Base-by-base conservation (phyloP, 2,113 vertebrate species). In the Pygoscelis antarcticus region DNA sequence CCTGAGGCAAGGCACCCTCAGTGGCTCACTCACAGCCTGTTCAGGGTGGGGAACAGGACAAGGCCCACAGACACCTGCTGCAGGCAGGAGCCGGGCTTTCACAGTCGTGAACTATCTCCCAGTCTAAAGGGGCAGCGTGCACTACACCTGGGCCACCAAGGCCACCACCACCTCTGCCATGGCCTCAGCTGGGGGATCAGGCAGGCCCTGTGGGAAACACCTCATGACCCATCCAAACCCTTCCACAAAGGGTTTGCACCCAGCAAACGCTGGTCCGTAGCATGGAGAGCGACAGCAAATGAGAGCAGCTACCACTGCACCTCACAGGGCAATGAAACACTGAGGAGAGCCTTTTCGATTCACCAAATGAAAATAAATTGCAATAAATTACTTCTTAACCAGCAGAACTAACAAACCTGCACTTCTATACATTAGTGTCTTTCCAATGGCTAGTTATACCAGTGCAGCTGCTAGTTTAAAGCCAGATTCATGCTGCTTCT, bases 211-310 rank as follows among this genome's bases (percentile, higher is more conserved):
- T 15, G 29, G 29, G 44, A 61, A 68, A 38, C 18, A 14, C 7
- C 46, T 61, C 27, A 7, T 20, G 54, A 34, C 26, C 32, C 38
- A 38, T 16, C 29, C 17, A 27, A 66, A 52, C 44, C 27, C 19
- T 58, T 42, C 38, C 36, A 20, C 4, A 0, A 16, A 23, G n/a
- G n/a, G n/a, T n/a, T n/a, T n/a, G n/a, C n/a, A n/a, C n/a, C 17
- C 42, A 23, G 83, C 51, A 72, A 58, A 23, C 23, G 29, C 64
- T n/a, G 19, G 29, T 58, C 20, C 0, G 1, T 11, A 51, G 57
- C 23, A 26, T 1, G 1, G 18, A 60, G 25, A 46, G 11, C 3
- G 1, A 49, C 2, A 1, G 17, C 69, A 81, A 47, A 61, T 0
- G 3, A 47, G 36, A 68, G 60, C 52, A 83, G 32, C 78, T 83